These are phyloP conservation scores for Prosopocoilus inquinatus DNA, from an alignment of 2,888 invertebrate species.

Conservation along the genomic window DNA sequence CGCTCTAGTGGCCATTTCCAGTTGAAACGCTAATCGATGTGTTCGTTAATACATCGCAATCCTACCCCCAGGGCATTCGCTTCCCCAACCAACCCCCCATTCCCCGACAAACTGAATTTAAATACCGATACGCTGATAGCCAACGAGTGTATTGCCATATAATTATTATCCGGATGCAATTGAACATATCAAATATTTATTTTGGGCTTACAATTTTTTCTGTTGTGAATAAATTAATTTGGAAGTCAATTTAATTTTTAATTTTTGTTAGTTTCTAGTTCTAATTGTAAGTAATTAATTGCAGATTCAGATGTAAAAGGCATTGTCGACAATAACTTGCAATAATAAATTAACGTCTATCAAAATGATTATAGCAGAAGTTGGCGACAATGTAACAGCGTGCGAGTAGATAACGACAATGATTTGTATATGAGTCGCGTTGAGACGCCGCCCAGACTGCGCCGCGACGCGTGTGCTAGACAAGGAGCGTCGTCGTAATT, in stretches of 20 bases:
- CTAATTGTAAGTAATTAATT: no score
- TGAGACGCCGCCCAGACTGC: constrained; percentile 24
- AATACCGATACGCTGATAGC: constrained; percentile 30
- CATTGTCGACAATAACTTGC: constrained; percentile 9
- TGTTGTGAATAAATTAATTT: no score
- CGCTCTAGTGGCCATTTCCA: constrained; percentile 46
- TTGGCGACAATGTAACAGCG: constrained; percentile 41
- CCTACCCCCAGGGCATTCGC: constrained; percentile 16
- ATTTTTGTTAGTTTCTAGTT: no score
- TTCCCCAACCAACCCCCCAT: constrained; percentile 12
- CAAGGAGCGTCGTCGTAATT: constrained; percentile 47
- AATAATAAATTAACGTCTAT: constrained; percentile 44
- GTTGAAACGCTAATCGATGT: constrained; percentile 48
- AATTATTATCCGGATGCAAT: constrained; percentile 27
- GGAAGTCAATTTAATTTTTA: no score
- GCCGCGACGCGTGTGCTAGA: constrained; percentile 37
- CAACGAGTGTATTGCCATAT: constrained; percentile 22
- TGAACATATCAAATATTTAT: constrained; percentile 21
- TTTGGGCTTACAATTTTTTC: constrained; percentile 2
- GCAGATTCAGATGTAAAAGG: not conserved
- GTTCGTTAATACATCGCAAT: constrained; percentile 39
- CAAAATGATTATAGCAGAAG: constrained; percentile 44
- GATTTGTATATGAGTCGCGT: constrained; percentile 41
- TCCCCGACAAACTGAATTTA: constrained; percentile 29
- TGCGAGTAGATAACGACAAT: constrained; percentile 41